Evolutionary conservation across 64 coral and sea anemone species (phyloP).

Genomic region (Exaiptasia diaphana): DNA sequence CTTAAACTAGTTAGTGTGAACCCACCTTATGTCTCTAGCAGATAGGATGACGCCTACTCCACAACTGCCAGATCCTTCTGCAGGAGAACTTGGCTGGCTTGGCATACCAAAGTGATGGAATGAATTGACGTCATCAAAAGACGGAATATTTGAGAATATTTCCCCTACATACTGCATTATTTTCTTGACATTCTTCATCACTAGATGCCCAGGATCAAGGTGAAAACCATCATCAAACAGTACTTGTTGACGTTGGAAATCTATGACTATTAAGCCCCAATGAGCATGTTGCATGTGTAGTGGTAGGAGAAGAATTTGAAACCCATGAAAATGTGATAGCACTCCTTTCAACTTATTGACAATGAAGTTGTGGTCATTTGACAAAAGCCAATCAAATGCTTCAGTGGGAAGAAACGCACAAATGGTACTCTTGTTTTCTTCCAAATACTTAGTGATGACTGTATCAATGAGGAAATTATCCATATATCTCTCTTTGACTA

Average conservation of each 20-base stretch:
- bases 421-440: not conserved
- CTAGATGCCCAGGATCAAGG: not conserved
- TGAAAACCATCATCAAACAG: not conserved
- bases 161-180: not conserved
- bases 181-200: not conserved
- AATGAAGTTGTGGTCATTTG: not conserved
- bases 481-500: constrained; percentile 37
- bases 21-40: not conserved
- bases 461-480: constrained; percentile 53
- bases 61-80: not conserved
- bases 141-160: not conserved
- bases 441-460: not conserved
- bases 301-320: too few species aligned
- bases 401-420: constrained; percentile 36
- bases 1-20: too few species aligned
- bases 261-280: too few species aligned
- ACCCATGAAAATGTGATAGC: too few species aligned
- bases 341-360: not conserved
- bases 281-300: too few species aligned
- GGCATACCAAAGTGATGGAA: not conserved
- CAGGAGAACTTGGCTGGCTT: not conserved
- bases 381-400: constrained; percentile 4
- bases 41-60: not conserved
- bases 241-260: not conserved
- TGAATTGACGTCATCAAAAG: not conserved